Evolutionary conservation across 1,140 invertebrate genomes (phyloP).

Genomic region (Rhopalosiphum padi): DNA sequence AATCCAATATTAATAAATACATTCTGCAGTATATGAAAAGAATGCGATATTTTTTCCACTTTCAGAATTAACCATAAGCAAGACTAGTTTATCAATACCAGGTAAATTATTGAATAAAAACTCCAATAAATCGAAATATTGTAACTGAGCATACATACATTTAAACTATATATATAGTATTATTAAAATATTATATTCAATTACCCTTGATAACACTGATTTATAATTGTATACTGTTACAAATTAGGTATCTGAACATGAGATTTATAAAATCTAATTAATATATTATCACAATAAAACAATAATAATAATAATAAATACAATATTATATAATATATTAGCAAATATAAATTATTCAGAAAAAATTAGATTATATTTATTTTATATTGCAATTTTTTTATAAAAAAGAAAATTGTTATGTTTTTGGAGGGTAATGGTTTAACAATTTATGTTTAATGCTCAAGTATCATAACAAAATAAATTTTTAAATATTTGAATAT

Average conservation of each 20-base stretch:
- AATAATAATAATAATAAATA: not conserved
- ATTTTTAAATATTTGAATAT: not conserved
- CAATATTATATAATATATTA: not conserved
- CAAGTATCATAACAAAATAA: not conserved
- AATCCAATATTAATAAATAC: not conserved
- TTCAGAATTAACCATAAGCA: not conserved
- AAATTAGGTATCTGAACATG: not conserved
- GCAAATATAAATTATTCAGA: not conserved
- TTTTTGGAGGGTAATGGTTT: not conserved
- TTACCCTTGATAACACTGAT: not conserved
- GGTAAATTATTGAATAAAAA: not conserved
- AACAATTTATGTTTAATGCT: not conserved
- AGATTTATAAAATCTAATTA: not conserved
- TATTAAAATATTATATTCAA: not conserved
- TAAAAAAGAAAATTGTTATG: not conserved
- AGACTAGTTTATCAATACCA: not conserved
- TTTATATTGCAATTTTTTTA: not conserved
- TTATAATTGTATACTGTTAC: not conserved
- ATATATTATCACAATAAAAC: not conserved
- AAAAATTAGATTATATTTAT: not conserved
- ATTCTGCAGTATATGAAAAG: not conserved
- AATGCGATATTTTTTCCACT: not conserved
- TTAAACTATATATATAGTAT: not conserved
- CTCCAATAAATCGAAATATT: not conserved
- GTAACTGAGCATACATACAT: not conserved